phyloP scores from a whole-genome alignment of 2,113 vertebrate genomes.

The Tiliqua scincoides region DNA sequence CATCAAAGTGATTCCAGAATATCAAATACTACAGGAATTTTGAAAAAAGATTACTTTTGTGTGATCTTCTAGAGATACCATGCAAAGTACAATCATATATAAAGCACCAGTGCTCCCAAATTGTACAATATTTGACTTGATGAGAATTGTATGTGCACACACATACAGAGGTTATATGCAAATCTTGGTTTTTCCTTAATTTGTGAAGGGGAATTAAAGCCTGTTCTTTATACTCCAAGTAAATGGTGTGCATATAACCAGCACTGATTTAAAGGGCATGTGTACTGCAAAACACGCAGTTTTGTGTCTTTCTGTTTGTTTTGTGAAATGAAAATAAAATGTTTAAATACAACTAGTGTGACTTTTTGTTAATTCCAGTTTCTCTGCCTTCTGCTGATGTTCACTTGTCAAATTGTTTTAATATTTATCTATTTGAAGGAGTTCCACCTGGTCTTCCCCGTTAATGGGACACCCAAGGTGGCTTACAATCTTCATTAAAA shows the following conservation, averaged over 20 bases:
- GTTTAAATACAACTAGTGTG: slow-evolving; percentile 66
- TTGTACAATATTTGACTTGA: slow-evolving; percentile 66
- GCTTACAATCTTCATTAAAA: no score
- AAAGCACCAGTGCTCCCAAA: slow-evolving; percentile 57
- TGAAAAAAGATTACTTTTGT: slow-evolving; percentile 53
- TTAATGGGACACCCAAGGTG: no score
- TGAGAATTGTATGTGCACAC: slow-evolving; percentile 31
- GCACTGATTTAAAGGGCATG: slow-evolving; percentile 72
- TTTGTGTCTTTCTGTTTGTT: slow-evolving; percentile 15
- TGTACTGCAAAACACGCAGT: slow-evolving; percentile 60
- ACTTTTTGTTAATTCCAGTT: background rate
- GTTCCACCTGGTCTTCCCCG: background rate
- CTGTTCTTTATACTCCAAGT: slow-evolving; percentile 70
- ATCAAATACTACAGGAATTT: slow-evolving; percentile 46
- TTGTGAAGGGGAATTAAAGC: slow-evolving; percentile 61
- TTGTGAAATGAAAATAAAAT: slow-evolving; percentile 72
- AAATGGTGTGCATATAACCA: slow-evolving; percentile 67
- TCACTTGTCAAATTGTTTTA: background rate
- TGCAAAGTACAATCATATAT: slow-evolving; percentile 23
- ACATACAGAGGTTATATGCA: slow-evolving; percentile 54
- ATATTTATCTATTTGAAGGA: background rate
- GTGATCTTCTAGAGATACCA: slow-evolving; percentile 43
- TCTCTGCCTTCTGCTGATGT: background rate
- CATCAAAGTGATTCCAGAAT: slow-evolving; percentile 51
- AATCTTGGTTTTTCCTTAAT: slow-evolving; percentile 58